Conservation (phyloP, 2,797 vertebrate species). For the Nasua narica region DNA sequence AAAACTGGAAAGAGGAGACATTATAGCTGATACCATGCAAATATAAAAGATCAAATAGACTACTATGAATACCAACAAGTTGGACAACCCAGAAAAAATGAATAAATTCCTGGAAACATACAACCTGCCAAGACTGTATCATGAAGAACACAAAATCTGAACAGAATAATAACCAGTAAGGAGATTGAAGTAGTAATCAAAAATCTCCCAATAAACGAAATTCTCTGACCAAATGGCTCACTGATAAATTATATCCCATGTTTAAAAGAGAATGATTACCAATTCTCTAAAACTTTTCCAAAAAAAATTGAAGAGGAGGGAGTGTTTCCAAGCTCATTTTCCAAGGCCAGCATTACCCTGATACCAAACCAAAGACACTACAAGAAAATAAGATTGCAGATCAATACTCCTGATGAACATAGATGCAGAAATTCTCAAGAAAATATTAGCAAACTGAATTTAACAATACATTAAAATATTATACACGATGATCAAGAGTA, state of each 20-base stretch:
- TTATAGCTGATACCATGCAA: background rate
- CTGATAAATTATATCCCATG: background rate
- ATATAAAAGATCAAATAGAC: background rate
- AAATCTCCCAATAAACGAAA: background rate
- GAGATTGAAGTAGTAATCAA: background rate
- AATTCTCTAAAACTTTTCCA: background rate
- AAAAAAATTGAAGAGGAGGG: background rate
- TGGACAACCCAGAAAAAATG: background rate
- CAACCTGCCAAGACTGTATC: background rate
- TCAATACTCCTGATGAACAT: background rate
- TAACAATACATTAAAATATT: background rate
- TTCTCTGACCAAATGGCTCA: background rate
- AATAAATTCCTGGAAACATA: background rate
- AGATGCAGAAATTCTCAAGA: background rate
- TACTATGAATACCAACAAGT: background rate
- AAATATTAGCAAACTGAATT: background rate
- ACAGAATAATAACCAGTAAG: background rate
- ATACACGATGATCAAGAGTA: background rate
- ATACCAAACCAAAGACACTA: background rate
- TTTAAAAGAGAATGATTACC: background rate
- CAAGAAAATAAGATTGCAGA: background rate
- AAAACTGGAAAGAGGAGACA: background rate
- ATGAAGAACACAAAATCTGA: background rate
- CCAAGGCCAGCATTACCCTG: background rate
- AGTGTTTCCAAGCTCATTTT: background rate